Base-by-base conservation (phyloP, 2,113 vertebrate species). In the Anguilla japonica region DNA sequence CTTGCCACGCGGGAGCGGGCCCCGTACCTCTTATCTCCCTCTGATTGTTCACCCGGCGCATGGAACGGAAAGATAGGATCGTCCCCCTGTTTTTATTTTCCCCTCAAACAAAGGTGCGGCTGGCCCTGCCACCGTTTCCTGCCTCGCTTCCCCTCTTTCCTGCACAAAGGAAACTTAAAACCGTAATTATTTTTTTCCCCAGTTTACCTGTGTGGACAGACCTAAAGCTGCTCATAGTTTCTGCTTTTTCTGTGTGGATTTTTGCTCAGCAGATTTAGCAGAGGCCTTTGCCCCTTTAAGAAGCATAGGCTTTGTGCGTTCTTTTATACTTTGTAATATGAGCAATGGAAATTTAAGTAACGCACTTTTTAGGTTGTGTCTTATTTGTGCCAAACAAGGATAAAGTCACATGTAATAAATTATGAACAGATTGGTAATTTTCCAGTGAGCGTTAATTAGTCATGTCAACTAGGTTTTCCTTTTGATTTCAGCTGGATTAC, bases 1-100 rank as follows among this genome's bases (percentile, higher is more conserved):
- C 46, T 26, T 46, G 67, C 56, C 81, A 60, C 86, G 29, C 34
- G 1, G 15, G 15, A 14, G 13, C 75, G 0, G 18, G 13, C 3
- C 34, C 41, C 39, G 63, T 29, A 20, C 16, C 53, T 34, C 87
- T 88, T 89, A 90, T 92, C 90, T 88, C 63, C 15, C 50, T 22
- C 29, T 46, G 85, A 85, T 89, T 88, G 87, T 89, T 87, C 60
- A 56, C 83, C 85, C 86, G 41, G 46, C 89, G 81, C 90, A 91
- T 91, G 91, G 85, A 87, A 85, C 50, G 29, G 85, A 41, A 29
- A 89, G 86, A 92, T 91, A 89, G 89, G 57, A 84, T 87, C 84
- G 4, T 81, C 84, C 83, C 53, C 83, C 56, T 84, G 85, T 67
- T 87, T 56, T 82, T 82, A 63, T 67, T 90, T 84, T 89, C 89